Conservation (phyloP, 2,888 invertebrate species). For the Tethea ocularis region DNA sequence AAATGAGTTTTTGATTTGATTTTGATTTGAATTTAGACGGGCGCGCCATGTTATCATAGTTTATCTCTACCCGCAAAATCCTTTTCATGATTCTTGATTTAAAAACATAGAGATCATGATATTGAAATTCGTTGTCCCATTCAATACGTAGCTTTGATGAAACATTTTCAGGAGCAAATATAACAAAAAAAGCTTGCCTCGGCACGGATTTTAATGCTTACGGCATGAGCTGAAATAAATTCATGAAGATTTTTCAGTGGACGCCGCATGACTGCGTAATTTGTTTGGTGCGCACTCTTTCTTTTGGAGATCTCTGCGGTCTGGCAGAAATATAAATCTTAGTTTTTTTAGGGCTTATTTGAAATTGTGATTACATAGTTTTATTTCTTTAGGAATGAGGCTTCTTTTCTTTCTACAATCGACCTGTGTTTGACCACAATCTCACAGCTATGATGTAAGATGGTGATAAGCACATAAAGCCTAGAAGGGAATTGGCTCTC, state of each 20-base stretch:
- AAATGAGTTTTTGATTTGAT: too few species aligned
- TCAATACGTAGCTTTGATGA: neutral
- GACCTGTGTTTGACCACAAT: too few species aligned
- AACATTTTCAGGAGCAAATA: slow-evolving; percentile 45
- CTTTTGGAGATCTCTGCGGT: slow-evolving; percentile 25
- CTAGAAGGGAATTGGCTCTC: too few species aligned
- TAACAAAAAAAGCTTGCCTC: slow-evolving; percentile 52
- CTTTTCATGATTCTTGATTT: too few species aligned
- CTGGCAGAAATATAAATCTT: slow-evolving; percentile 16
- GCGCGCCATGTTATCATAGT: too few species aligned
- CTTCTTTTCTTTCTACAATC: too few species aligned
- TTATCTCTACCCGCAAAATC: too few species aligned
- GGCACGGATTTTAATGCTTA: slow-evolving; percentile 55
- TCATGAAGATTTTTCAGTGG: slow-evolving; percentile 68
- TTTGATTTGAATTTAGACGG: too few species aligned
- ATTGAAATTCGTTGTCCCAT: slow-evolving; percentile 13
- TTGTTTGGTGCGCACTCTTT: slow-evolving; percentile 45
- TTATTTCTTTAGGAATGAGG: neutral
- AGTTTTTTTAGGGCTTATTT: neutral
- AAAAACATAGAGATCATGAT: neutral
- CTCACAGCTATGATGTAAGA: too few species aligned
- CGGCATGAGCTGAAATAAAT: slow-evolving; percentile 65
- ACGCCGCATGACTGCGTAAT: slow-evolving; percentile 66
- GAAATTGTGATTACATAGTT: neutral
- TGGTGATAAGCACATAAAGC: too few species aligned